These are phyloP conservation scores for Thalassarche chlororhynchos DNA, from an alignment of 2,113 vertebrate species.

Conservation along the genomic window DNA sequence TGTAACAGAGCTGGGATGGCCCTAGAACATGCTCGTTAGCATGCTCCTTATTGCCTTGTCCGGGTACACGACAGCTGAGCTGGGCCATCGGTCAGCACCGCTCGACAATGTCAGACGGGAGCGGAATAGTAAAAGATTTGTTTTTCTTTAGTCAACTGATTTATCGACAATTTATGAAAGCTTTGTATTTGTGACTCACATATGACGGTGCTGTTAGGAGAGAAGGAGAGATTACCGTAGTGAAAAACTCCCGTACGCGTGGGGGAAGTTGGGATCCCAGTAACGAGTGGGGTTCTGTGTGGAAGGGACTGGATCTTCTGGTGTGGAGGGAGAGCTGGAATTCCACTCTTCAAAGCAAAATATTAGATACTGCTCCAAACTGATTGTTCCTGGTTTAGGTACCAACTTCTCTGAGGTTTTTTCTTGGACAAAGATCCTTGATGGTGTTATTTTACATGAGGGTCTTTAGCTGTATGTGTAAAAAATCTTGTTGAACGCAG, in stretches of 20 bases:
- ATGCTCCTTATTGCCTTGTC: neutral
- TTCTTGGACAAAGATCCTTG: neutral
- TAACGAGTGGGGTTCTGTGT: neutral
- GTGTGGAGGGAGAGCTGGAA: neutral
- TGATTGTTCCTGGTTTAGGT: neutral
- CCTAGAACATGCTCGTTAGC: fast-evolving
- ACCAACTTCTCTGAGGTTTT: no score
- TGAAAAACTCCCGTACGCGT: fast-evolving
- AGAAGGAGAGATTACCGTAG: neutral
- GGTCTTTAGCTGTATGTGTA: neutral
- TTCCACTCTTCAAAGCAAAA: neutral
- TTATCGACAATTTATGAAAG: neutral
- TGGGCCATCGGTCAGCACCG: neutral
- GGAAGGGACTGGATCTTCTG: neutral
- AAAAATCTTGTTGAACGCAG: neutral
- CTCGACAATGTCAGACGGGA: fast-evolving
- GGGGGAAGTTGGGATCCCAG: neutral
- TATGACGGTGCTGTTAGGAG: neutral
- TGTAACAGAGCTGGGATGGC: neutral
- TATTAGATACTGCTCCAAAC: neutral
- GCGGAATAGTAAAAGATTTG: neutral
- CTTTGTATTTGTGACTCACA: neutral
- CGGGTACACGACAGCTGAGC: neutral
- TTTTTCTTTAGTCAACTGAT: neutral
- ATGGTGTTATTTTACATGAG: neutral